Conservation (phyloP, 2,797 vertebrate species). For the Parotocinclus haroldoi region DNA sequence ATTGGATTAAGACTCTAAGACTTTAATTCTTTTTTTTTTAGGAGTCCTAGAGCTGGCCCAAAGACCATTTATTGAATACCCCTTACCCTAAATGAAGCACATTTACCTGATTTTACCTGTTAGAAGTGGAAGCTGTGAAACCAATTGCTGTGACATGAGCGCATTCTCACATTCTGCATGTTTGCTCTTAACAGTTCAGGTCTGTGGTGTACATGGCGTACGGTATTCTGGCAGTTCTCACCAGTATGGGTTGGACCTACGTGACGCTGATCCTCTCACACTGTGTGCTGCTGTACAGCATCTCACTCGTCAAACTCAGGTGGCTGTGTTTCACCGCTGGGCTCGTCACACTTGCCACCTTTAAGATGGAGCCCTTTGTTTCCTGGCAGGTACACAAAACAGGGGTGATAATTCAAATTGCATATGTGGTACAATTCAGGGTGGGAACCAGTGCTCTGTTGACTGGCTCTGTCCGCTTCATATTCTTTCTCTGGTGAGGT, state of each 20-base stretch:
- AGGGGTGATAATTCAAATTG: no score
- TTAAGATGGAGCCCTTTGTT: slow-evolving; percentile 88
- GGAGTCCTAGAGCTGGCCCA: no score
- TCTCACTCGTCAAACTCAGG: slow-evolving; percentile 82
- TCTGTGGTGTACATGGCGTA: slow-evolving; percentile 83
- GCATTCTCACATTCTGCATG: background rate
- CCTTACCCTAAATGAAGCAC: no score
- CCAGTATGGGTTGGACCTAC: slow-evolving; percentile 87
- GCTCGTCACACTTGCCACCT: slow-evolving; percentile 84
- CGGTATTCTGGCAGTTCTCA: slow-evolving; percentile 80
- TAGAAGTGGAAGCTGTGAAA: no score
- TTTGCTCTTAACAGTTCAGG: slow-evolving; percentile 11
- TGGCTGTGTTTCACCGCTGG: slow-evolving; percentile 89
- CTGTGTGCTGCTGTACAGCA: slow-evolving; percentile 87
- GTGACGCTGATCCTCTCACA: slow-evolving; percentile 87
- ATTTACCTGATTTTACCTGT: no score
- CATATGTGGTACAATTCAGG: no score
- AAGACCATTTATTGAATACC: no score
- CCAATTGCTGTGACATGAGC: background rate
- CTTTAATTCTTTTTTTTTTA: no score
- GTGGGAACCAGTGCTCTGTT: no score
- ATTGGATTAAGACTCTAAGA: no score
- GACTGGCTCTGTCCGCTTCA: no score
- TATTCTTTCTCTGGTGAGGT: no score
- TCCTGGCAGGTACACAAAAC: slow-evolving; percentile 92